Evolutionary conservation across 2,888 invertebrate species (phyloP).

Genomic region (Hipparchia sbordonii): DNA sequence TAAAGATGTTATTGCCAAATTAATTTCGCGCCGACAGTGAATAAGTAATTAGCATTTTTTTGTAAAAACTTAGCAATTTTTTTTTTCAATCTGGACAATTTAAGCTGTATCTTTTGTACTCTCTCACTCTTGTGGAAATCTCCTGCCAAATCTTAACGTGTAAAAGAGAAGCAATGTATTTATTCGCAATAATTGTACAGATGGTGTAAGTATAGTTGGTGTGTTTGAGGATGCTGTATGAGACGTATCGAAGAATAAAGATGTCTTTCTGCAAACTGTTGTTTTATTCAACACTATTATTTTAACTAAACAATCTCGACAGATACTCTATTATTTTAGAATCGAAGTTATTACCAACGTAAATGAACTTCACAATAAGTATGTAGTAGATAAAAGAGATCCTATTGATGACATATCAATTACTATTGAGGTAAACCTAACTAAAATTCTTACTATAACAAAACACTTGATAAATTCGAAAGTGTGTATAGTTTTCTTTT

Average conservation of each 20-base stretch:
- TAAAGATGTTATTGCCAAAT: no score
- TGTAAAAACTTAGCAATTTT: background rate
- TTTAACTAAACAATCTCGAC: no score
- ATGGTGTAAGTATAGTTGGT: conserved; percentile 62
- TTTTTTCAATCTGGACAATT: background rate
- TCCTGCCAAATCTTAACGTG: conserved; percentile 43
- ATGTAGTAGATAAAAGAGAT: no score
- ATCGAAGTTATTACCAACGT: no score
- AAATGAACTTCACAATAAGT: no score
- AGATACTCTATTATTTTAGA: no score
- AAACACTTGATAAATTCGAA: no score
- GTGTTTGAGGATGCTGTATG: conserved; percentile 69
- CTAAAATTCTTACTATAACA: no score
- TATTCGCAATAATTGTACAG: conserved; percentile 79
- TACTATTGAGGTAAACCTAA: no score
- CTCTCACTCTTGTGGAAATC: conserved; percentile 35
- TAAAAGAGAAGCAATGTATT: conserved; percentile 69
- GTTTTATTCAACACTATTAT: conserved; percentile 45
- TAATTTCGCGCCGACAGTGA: background rate
- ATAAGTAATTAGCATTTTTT: background rate
- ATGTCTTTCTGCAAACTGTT: conserved; percentile 71
- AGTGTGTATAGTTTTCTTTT: no score
- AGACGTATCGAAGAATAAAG: conserved; percentile 70
- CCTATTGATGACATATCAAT: no score
- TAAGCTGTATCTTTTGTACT: conserved; percentile 27